Base-by-base conservation (phyloP, 2,797 vertebrate species). In the Gymnopithys bicolor region DNA sequence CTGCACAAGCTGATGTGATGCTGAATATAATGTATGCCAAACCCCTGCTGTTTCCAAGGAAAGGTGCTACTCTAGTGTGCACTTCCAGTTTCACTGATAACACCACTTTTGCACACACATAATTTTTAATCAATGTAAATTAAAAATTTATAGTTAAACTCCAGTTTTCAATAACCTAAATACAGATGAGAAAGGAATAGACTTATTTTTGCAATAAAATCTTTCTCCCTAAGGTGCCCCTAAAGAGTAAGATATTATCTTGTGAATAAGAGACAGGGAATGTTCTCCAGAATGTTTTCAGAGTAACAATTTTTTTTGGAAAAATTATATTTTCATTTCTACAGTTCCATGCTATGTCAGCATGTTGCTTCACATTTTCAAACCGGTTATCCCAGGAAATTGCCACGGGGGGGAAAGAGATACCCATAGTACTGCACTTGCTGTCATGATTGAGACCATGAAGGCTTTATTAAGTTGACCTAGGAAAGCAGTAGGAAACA, bases 331-430 rank as follows among this genome's bases (percentile, higher is more conserved):
- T 63, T 87, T 74, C 0, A 18, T 82, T 74, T 82, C 32, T 67
- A 7, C 8, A 7, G 7, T 82, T 63, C 67, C 16, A 22, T 58
- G 5, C 12, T 69, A 14, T 19, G 8, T 70, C 41, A 13, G 13
- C 10, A 17, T 16, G 2, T 43, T 41, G 4, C 49, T 84, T 89
- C 24, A 19, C 5, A 3, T 71, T 86, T 84, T 84, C 16, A 39
- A 68, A 30, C 18, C 7, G 5, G 0, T 19, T 22, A 32, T 74
- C 70, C 30, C 13, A 37, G 10, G 45, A 87, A 63, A 53, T 49
- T 74, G 21, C 3, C 5, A 17, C 13, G 19, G 19, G 1, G 14
- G 4, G 3, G 11, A 15, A n/a, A 16, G 3, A 13, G 1, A 11
- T 30, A 5, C 5, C 5, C 5, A 7, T 64, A 9, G 45, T 80